Conservation (phyloP, 2,888 invertebrate species). For the Hyposoter didymator region DNA sequence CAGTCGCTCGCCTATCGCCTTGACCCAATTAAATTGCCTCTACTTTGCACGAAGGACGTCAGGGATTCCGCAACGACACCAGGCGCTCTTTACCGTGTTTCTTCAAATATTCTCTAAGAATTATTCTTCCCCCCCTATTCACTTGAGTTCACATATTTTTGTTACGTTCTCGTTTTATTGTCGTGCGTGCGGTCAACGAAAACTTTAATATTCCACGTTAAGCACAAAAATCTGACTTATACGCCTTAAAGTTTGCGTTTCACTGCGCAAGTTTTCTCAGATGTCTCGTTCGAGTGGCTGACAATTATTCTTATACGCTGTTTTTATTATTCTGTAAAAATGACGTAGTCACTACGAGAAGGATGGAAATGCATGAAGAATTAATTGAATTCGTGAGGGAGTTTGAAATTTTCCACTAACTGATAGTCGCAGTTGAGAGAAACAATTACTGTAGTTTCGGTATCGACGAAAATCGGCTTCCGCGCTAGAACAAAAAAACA, state of each 20-base stretch:
- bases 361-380: neutral
- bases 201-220: neutral
- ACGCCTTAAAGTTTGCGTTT: neutral
- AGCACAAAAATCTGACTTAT: neutral
- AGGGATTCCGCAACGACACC: constrained; percentile 54
- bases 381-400: neutral
- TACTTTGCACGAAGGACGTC: constrained; percentile 14
- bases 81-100: neutral
- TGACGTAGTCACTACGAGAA: neutral
- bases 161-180: neutral
- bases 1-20: constrained; percentile 52
- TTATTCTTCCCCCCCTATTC: neutral
- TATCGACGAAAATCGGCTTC: neutral
- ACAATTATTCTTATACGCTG: neutral
- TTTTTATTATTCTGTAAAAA: neutral
- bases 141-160: neutral
- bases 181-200: neutral
- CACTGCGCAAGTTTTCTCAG: neutral
- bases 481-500: neutral
- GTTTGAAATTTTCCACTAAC: too few species aligned
- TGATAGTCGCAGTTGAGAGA: neutral
- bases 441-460: neutral
- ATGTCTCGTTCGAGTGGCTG: neutral
- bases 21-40: constrained; percentile 54
- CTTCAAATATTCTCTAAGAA: neutral